Percentiles rank a stretch among this genome's conserved stretches.
Evolutionary conservation across 1,140 invertebrate genomes (phyloP).

Genomic region (Tenebrio molitor): DNA sequence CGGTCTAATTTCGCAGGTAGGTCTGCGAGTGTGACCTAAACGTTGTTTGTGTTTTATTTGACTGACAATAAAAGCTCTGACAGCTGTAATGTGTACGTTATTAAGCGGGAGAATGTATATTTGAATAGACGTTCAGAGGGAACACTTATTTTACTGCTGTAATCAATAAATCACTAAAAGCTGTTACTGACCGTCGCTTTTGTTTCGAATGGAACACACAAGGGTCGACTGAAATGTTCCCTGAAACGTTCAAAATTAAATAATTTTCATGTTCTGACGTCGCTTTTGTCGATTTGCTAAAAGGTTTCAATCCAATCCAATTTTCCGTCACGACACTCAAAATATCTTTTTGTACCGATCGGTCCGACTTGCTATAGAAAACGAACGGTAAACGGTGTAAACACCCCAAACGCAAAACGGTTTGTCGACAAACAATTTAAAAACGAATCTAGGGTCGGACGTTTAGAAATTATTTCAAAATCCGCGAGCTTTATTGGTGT

Average conservation of each 20-base stretch:
- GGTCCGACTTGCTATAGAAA: background rate
- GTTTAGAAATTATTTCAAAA: too few species aligned
- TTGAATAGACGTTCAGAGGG: slow-evolving; percentile 53
- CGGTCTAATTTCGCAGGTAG: slow-evolving; percentile 22
- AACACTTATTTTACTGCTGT: slow-evolving; percentile 46
- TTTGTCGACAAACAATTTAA: too few species aligned
- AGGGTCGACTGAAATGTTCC: slow-evolving; percentile 40
- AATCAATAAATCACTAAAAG: slow-evolving; percentile 57
- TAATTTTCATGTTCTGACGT: slow-evolving; percentile 47
- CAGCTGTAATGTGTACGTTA: slow-evolving; percentile 55
- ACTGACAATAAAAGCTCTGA: slow-evolving; percentile 50
- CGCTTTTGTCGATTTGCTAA: slow-evolving; percentile 45
- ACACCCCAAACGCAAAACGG: too few species aligned
- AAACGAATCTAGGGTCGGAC: too few species aligned
- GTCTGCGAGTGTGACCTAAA: slow-evolving; percentile 22
- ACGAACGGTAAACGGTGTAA: too few species aligned
- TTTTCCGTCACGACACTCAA: slow-evolving; percentile 43
- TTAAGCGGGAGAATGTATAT: slow-evolving; percentile 52
- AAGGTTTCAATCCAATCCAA: slow-evolving; percentile 46
- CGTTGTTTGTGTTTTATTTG: slow-evolving; percentile 45
- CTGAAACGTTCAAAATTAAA: slow-evolving; percentile 46
- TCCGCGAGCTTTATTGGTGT: too few species aligned
- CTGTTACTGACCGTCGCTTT: slow-evolving; percentile 52
- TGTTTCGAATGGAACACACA: slow-evolving; percentile 46
- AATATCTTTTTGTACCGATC: slow-evolving; percentile 15